A percentile compares a stretch with the other conserved stretches of the same genome.
Conservation (phyloP, 2,888 invertebrate species). For the Troides helena region DNA sequence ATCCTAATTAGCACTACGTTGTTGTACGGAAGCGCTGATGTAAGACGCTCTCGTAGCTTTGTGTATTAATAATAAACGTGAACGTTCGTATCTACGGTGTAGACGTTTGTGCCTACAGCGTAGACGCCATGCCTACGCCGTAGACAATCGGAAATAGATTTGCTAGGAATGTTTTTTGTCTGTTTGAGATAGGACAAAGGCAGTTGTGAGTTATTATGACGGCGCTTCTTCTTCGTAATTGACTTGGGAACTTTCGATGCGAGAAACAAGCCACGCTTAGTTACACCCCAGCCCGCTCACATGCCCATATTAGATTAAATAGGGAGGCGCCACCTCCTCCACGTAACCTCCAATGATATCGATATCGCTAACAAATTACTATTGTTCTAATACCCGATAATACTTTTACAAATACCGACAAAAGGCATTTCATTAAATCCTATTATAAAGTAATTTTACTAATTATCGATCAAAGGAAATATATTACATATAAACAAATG, state of each 20-base stretch:
- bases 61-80: too few species aligned
- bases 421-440: too few species aligned
- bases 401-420: too few species aligned
- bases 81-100: too few species aligned
- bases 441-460: too few species aligned
- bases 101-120: too few species aligned
- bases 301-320: constrained; percentile 19
- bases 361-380: not conserved
- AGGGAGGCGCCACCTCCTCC: constrained; percentile 12
- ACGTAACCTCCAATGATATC: constrained; percentile 2
- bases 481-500: too few species aligned
- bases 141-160: not conserved
- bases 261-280: constrained; percentile 22
- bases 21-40: too few species aligned
- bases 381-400: not conserved
- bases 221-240: constrained; percentile 18
- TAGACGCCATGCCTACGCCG: too few species aligned
- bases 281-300: constrained; percentile 21
- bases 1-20: too few species aligned
- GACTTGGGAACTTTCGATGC: constrained; percentile 24
- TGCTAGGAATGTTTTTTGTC: not conserved
- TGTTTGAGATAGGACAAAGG: not conserved
- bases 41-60: too few species aligned
- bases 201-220: constrained; percentile 1
- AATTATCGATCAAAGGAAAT: too few species aligned